Evolutionary conservation across 2,888 invertebrate genomes (phyloP), one percentile per base, ranked within the genome.

Genomic region (Ganaspis brasiliensis): DNA sequence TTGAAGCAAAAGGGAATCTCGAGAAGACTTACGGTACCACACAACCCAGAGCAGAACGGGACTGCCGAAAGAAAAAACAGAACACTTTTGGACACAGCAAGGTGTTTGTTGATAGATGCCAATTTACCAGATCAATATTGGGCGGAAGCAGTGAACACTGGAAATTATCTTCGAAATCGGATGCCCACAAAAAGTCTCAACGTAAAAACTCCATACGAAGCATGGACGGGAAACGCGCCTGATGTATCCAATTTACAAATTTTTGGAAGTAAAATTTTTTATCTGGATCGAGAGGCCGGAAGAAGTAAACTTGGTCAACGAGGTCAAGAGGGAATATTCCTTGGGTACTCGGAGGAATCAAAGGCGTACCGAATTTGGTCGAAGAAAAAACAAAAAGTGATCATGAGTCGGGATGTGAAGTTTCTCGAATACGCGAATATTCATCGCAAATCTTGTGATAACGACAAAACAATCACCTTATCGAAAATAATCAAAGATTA

Each of bases 141-240:
- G 73, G 78, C 72, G 0, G 75, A 78, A 57, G 73, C 76, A 19
- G 70, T 73, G 0, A 73, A 70, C 21, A 76, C 67, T 21, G 73
- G 56, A 9, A 73, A 73, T 40, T 76, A 76, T 45, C 2, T 77
- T 14, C 70, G 77, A 37, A 74, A 77, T 56, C 59, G 74, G 16
- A 55, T 71, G 0, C 71, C 71, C 1, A 12, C 70, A 5, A 57
- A 10, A 16, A 74, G 71, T 61, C 26, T 77, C 26, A 56, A 72
- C 52, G 74, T 70, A 2, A 73, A 21, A 56, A 77, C 63, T 1
- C 77, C 74, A 0, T 55, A 63, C n/a, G 74, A 77, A 14, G 9
- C 70, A 21, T 77, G 77, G 63, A 74, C 74, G 16, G 77, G 72
- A 61, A 14, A 10, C 14, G 52, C 3, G 12, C 73, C 2, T 12